Evolutionary conservation across 2,888 invertebrate species (phyloP), one percentile per base, ranked within the genome.

Genomic region (Megalurothrips usitatus): DNA sequence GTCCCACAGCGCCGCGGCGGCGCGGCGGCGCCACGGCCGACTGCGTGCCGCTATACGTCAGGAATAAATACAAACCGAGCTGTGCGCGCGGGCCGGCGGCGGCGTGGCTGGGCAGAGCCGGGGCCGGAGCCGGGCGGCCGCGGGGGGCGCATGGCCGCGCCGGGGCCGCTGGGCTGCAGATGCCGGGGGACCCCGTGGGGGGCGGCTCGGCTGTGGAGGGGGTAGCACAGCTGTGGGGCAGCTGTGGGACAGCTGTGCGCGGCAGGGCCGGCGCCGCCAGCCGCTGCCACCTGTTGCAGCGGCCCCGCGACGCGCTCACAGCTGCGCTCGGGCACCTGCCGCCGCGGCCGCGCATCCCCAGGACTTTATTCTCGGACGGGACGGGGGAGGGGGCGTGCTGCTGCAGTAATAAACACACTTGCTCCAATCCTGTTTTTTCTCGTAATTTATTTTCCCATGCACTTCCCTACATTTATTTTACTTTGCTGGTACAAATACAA

Each of bases 61-160:
- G 23, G 68, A 75, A 75, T 75, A 75, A 75, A 26, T 26, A 75
- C 26, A 75, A 75, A 75, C 23, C 68, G 68, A 26, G 23, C 58
- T n/a, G 17, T 58, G 19, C 58, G 58, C 58, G 19, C 19, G 52
- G 52, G 52, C 19, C 14, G 12, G 52, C n/a, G n/a, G n/a, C n/a
- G n/a, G 52, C 2, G 10, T 52, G 52, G 52, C 14, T n/a, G 52
- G 52, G 52, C 14, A 19, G 3, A 19, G 34, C 34, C 19, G 14
- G 58, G 58, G 52, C 52, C 12, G 52, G 10, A 49, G 49, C 49
- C 49, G 49, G 49, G 49, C 49, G 14, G 63, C 63, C 11, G 19
- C 63, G 17, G 63, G 19, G 63, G 63, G 63, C 49, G 12, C 49
- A 49, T 6, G 6, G 34, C 34, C 34, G 23, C 68, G 68, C 68